Evolutionary conservation across 1,140 invertebrate genomes (phyloP).

Genomic region (Bombus cullumanus): DNA sequence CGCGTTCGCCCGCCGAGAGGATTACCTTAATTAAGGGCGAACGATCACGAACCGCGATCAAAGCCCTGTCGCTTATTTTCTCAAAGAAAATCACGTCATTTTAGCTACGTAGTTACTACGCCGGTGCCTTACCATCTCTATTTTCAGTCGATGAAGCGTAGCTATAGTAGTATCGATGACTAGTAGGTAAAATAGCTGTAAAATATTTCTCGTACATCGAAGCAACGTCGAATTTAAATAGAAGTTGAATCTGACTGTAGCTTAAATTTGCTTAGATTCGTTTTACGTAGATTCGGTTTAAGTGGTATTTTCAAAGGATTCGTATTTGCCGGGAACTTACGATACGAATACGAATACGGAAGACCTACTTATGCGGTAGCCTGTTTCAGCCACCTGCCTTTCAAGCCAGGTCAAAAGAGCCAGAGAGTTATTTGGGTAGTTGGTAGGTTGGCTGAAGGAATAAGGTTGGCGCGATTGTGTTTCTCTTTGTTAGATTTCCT

Average conservation of each 20-base stretch:
- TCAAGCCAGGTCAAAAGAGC: conserved; percentile 18
- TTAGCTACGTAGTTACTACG: background rate
- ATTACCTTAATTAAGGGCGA: conserved; percentile 41
- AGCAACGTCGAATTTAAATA: too few relatives aligned
- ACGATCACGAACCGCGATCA: background rate
- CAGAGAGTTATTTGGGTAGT: conserved; percentile 18
- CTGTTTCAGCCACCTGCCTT: conserved; percentile 59
- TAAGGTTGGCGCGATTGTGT: conserved; percentile 33
- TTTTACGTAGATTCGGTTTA: background rate
- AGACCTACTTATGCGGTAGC: conserved; percentile 64
- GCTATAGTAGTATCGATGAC: too few relatives aligned
- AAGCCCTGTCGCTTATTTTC: background rate
- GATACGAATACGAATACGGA: conserved; percentile 50
- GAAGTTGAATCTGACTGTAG: too few relatives aligned
- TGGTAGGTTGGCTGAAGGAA: background rate
- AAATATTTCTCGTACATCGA: too few relatives aligned
- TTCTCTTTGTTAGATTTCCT: conserved; percentile 41
- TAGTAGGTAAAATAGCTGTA: too few relatives aligned
- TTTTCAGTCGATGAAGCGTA: too few relatives aligned
- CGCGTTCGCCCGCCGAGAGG: background rate
- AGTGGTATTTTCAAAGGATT: background rate
- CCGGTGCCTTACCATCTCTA: background rate
- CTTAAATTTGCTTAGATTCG: too few relatives aligned
- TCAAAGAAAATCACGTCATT: background rate
- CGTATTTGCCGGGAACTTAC: background rate